phyloP scores from a whole-genome alignment of 2,113 vertebrate species.

The Lampris megalopsis region DNA sequence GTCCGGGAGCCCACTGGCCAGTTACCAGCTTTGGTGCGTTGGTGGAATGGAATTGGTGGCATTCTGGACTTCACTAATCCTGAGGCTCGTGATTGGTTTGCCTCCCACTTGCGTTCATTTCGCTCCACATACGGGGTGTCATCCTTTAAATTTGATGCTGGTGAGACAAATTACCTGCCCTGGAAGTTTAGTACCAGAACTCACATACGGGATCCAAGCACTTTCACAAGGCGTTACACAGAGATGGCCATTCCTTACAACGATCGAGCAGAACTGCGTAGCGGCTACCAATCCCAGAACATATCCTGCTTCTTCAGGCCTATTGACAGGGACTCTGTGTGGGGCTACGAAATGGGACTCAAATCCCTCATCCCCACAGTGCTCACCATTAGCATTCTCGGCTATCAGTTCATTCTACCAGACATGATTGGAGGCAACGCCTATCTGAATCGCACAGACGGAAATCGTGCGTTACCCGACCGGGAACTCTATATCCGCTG shows the following conservation, averaged over 20 bases:
- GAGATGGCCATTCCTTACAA: constrained; percentile 94
- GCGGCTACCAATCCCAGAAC: constrained; percentile 94
- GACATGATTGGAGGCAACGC: constrained; percentile 94
- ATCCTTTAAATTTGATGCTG: constrained; percentile 95
- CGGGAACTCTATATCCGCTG: constrained; percentile 96
- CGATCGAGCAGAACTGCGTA: constrained; percentile 89
- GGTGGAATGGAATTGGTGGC: constrained; percentile 94
- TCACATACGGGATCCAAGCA: constrained; percentile 88
- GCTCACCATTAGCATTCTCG: constrained; percentile 94
- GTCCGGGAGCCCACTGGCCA: constrained; percentile 85
- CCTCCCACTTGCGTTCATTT: constrained; percentile 85
- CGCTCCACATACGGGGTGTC: constrained; percentile 86
- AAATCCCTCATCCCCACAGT: constrained; percentile 95
- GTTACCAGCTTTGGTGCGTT: constrained; percentile 88
- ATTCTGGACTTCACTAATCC: constrained; percentile 95
- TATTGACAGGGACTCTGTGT: constrained; percentile 93
- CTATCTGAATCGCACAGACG: constrained; percentile 77
- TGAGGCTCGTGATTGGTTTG: constrained; percentile 91
- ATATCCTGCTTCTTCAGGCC: constrained; percentile 95
- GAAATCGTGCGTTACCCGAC: constrained; percentile 83
- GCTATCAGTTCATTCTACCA: constrained; percentile 90
- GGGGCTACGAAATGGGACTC: constrained; percentile 94
- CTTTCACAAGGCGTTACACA: constrained; percentile 92
- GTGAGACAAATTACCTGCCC: constrained; percentile 93
- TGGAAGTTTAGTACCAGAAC: constrained; percentile 89